Percentiles rank a stretch among this genome's conserved stretches.
Conservation (phyloP, 1,140 invertebrate genomes). For the Globodera ellingtonae region DNA sequence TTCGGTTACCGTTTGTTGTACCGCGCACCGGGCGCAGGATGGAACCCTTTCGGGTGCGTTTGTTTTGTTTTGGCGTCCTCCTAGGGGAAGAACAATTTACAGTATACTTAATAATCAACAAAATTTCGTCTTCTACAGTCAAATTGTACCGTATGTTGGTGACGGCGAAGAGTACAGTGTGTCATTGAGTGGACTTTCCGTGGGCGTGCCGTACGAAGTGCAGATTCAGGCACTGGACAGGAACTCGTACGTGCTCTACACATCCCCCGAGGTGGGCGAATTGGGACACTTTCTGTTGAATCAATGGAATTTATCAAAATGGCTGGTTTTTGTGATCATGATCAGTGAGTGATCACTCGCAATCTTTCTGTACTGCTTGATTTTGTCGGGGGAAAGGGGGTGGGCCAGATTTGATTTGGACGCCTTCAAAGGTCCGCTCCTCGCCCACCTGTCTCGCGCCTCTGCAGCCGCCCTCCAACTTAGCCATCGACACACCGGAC, state of each 20-base stretch:
- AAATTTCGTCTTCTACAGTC: slow-evolving; percentile 45
- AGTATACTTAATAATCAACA: slow-evolving; percentile 27
- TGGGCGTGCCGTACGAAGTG: slow-evolving; percentile 56
- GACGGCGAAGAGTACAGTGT: slow-evolving; percentile 61
- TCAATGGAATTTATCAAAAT: too few species aligned
- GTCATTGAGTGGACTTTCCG: slow-evolving; percentile 54
- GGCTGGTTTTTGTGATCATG: too few species aligned
- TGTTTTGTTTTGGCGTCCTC: slow-evolving; percentile 1
- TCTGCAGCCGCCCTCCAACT: slow-evolving; percentile 56
- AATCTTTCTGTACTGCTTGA: too few species aligned
- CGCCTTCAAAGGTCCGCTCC: slow-evolving; percentile 16
- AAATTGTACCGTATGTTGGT: slow-evolving; percentile 64
- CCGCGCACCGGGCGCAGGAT: slow-evolving; percentile 54
- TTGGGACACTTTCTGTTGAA: too few species aligned
- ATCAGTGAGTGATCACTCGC: too few species aligned
- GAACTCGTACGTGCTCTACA: slow-evolving; percentile 65
- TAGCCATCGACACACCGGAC: slow-evolving; percentile 60
- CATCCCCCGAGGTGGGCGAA: slow-evolving; percentile 49
- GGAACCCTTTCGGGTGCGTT: slow-evolving; percentile 64
- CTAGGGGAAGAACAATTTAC: not conserved
- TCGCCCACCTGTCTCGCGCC: slow-evolving; percentile 56
- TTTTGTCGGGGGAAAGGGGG: too few species aligned
- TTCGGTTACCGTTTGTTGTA: slow-evolving; percentile 63
- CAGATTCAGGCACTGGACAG: slow-evolving; percentile 63
- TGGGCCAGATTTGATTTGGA: too few species aligned